phyloP scores from a whole-genome alignment of 2,113 vertebrate species.

The Datnioides undecimradiatus region DNA sequence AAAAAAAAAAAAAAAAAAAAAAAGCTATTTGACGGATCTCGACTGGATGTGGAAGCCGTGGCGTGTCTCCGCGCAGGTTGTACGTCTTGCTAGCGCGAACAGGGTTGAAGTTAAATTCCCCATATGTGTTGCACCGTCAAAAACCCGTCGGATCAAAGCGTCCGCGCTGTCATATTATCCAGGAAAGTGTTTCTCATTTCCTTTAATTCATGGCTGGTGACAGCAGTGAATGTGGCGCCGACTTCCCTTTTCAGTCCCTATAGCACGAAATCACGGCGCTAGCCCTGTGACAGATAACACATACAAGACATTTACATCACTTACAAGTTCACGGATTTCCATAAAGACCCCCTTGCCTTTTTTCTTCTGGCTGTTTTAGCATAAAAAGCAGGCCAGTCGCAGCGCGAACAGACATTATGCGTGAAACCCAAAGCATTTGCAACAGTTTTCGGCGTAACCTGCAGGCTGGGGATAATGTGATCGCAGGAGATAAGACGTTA shows the following conservation, averaged over 20 bases:
- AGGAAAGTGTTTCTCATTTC: conserved; percentile 45
- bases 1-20: no score
- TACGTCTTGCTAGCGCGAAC: conserved; percentile 5
- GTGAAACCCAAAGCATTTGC: conserved; percentile 17
- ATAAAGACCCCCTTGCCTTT: conserved; percentile 56
- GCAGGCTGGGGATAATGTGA: not conserved
- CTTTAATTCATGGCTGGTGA: conserved; percentile 53
- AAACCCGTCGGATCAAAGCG: conserved; percentile 31
- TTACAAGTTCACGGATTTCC: conserved; percentile 42
- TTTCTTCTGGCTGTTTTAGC: not conserved
- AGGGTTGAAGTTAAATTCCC: conserved; percentile 27
- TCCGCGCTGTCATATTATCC: conserved; percentile 31
- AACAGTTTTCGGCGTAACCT: conserved; percentile 11
- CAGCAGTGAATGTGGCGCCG: conserved; percentile 56
- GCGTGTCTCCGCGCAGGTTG: not conserved
- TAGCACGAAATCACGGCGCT: conserved; percentile 56
- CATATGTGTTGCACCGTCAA: not conserved
- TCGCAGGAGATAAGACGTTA: not conserved
- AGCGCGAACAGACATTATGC: not conserved
- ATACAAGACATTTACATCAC: conserved; percentile 53
- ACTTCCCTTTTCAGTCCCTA: conserved; percentile 23
- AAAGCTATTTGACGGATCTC: not conserved
- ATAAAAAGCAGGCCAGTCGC: conserved; percentile 22
- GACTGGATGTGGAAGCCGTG: not conserved
- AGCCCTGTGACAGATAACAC: conserved; percentile 60